phyloP scores from a whole-genome alignment of 2,888 invertebrate genomes.

The Branchellion lobata region DNA sequence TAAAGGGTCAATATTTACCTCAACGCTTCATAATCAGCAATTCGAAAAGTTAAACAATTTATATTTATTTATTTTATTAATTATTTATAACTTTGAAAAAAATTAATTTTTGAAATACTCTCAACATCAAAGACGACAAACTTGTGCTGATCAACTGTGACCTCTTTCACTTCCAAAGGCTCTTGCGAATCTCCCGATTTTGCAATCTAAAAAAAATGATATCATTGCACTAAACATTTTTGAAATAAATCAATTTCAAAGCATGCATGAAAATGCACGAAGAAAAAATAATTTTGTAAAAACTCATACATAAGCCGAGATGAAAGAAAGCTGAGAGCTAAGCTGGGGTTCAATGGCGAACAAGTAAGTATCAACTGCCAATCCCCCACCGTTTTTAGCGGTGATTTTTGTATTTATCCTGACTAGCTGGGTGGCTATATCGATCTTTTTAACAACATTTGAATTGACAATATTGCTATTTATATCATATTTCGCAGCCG shows the following conservation, averaged over 20 bases:
- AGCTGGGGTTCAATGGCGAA: slow-evolving; percentile 72
- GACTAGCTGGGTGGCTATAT: slow-evolving; percentile 83
- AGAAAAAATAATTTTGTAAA: not conserved
- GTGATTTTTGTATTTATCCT: slow-evolving; percentile 78
- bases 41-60: too few relatives aligned
- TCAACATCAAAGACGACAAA: slow-evolving; percentile 50
- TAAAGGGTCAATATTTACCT: too few relatives aligned
- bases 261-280: not conserved
- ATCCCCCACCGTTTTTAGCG: slow-evolving; percentile 78
- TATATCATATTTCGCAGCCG: slow-evolving; percentile 31
- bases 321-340: slow-evolving; percentile 72
- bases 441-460: slow-evolving; percentile 82
- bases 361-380: slow-evolving; percentile 72
- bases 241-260: not conserved
- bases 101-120: too few relatives aligned
- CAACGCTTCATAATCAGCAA: too few relatives aligned
- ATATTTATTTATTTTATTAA: too few relatives aligned
- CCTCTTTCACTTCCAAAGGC: slow-evolving; percentile 54
- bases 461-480: slow-evolving; percentile 59
- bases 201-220: slow-evolving; percentile 54
- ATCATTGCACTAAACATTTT: not conserved
- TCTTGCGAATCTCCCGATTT: slow-evolving; percentile 53
- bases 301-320: slow-evolving; percentile 69
- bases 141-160: slow-evolving; percentile 56
- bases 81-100: too few relatives aligned